Conservation (phyloP, 2,113 vertebrate species). For the Lepus timidus region DNA sequence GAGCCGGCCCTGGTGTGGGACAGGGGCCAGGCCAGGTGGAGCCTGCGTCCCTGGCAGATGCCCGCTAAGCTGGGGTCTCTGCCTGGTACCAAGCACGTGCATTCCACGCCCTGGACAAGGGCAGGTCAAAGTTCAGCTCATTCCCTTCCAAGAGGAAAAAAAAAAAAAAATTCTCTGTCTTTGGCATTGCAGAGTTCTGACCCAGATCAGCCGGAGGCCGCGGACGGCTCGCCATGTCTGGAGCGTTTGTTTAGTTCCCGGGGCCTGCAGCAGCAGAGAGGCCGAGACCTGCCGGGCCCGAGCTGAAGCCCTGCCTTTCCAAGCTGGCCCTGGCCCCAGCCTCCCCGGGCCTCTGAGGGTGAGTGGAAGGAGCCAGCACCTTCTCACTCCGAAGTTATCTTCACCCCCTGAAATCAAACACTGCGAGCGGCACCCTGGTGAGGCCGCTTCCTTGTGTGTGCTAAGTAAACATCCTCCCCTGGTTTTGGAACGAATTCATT, state of each 20-base stretch:
- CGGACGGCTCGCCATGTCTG: background rate
- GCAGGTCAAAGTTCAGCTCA: conserved; percentile 75
- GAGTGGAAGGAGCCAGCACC: conserved; percentile 41
- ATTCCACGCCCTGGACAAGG: conserved; percentile 45
- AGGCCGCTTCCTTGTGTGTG: conserved; percentile 64
- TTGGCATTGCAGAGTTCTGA: conserved; percentile 70
- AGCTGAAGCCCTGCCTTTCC: conserved; percentile 53
- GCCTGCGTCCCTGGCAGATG: background rate
- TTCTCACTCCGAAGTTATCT: conserved; percentile 56
- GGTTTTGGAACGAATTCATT: conserved; percentile 58
- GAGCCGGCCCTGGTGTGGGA: background rate
- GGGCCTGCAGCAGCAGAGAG: conserved; percentile 18
- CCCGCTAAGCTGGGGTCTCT: background rate
- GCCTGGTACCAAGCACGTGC: conserved; percentile 52
- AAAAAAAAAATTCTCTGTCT: conserved; percentile 60
- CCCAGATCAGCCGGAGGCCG: conserved; percentile 71
- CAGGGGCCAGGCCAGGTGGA: too few relatives aligned
- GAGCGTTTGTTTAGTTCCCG: conserved; percentile 30
- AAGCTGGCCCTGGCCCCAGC: background rate
- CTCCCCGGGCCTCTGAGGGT: background rate
- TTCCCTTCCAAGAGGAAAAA: conserved; percentile 68
- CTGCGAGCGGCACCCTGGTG: background rate
- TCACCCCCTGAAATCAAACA: conserved; percentile 70
- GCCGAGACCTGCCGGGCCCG: background rate
- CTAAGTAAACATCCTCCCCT: conserved; percentile 68